Evolutionary conservation across 2,113 vertebrate genomes (phyloP).

Genomic region (Mastomys coucha): DNA sequence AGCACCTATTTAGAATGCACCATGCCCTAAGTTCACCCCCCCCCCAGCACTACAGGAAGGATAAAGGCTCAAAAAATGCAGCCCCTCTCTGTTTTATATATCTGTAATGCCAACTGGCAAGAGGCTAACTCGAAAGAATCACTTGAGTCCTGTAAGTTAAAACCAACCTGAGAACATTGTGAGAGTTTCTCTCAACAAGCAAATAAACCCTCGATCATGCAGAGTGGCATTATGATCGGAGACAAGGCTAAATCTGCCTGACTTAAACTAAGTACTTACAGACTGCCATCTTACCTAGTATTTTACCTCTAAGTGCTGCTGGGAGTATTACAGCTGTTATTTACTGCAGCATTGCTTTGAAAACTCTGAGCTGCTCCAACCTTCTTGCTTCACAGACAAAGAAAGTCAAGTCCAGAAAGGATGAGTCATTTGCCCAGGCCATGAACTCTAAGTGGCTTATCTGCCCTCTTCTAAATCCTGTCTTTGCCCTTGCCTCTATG

Average conservation of each 20-base stretch:
- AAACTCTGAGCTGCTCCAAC: background rate
- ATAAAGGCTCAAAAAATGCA: background rate
- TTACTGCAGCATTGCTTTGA: background rate
- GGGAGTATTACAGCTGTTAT: background rate
- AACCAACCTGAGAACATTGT: background rate
- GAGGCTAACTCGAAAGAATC: background rate
- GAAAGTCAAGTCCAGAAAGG: background rate
- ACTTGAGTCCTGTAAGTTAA: background rate
- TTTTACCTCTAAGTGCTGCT: constrained; percentile 27
- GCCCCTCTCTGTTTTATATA: background rate
- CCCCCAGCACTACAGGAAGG: background rate
- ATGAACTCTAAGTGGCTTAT: background rate
- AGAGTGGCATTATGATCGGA: background rate
- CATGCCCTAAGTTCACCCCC: background rate
- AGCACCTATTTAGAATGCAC: background rate
- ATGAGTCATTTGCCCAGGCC: background rate
- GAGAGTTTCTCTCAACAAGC: background rate
- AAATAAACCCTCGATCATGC: background rate
- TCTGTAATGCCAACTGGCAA: background rate
- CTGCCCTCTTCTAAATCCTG: background rate
- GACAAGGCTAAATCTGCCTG: background rate
- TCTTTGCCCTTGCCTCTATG: background rate
- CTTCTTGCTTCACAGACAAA: constrained; percentile 33
- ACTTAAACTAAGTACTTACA: constrained; percentile 32
- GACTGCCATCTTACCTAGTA: background rate